A percentile compares a stretch with the other conserved stretches of the same genome.
These are phyloP conservation scores for Staurois parvus DNA, from an alignment of 2,797 vertebrate genomes.

Conservation along the genomic window DNA sequence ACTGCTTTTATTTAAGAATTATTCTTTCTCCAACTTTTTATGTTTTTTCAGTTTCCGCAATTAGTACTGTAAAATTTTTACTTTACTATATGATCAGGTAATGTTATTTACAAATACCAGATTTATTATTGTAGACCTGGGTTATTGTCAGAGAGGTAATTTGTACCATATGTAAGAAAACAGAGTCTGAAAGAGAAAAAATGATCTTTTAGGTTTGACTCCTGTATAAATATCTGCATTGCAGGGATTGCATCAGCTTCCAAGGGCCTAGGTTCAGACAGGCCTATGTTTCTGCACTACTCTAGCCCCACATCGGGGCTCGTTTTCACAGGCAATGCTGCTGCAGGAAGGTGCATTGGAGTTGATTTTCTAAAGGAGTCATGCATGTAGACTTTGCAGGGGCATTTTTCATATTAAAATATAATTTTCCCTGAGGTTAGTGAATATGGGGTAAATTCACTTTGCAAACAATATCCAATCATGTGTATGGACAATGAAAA, in stretches of 20 bases:
- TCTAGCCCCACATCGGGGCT: too few relatives aligned
- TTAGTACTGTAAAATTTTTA: neutral
- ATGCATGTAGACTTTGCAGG: too few relatives aligned
- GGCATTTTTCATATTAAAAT: too few relatives aligned
- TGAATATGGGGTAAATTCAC: too few relatives aligned
- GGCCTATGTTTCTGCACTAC: neutral
- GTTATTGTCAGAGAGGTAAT: neutral
- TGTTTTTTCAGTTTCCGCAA: neutral
- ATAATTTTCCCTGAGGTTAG: too few relatives aligned
- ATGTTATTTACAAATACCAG: neutral
- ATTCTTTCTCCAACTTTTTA: neutral
- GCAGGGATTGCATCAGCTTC: neutral
- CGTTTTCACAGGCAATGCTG: too few relatives aligned
- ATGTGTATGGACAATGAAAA: too few relatives aligned
- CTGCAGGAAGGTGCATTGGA: too few relatives aligned
- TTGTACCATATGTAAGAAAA: neutral
- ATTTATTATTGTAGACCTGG: neutral
- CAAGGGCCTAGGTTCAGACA: too few relatives aligned
- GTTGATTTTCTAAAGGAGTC: too few relatives aligned
- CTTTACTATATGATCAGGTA: neutral
- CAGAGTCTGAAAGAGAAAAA: neutral
- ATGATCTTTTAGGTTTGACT: neutral
- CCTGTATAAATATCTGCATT: neutral
- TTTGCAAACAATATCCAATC: too few relatives aligned
- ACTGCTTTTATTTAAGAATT: conserved; percentile 5